Base-by-base conservation (phyloP, 30 jellyfish, hydroid and myxozoan species). In the Cassiopea andromeda region DNA sequence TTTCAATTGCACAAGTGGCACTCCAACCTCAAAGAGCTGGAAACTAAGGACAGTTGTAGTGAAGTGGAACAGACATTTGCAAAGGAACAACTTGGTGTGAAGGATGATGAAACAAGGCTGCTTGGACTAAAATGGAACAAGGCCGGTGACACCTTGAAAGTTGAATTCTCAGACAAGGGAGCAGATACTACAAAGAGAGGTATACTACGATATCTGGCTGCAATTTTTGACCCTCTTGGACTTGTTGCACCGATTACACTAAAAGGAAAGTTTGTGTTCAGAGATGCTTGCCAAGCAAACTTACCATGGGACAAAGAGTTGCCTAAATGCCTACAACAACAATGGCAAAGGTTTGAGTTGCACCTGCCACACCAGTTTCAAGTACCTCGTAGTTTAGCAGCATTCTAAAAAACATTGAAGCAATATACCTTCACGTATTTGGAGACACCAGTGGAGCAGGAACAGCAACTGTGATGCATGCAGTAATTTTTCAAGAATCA, bases 381-480 rank as follows among this genome's bases (percentile, higher is more conserved):
- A 19, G 19, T 85, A 46, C 96, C 96, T 7, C 48, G 96, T 73
- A 59, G 91, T 27, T 49, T 77, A 67, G 46, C 17, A 14, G 9
- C 73, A n/a, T 44, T 72, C n/a, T 19, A 54, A 71, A 87, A 76
- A 49, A 47, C 38, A 92, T 87, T 54, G 71, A 48, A n/a, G 43
- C 66, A 60, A 73, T 86, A 19, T 97, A 79, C 69, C 64, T 92
- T 4, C 94, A 87, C 76, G 97, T 81, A 10, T 92, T 92, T 67
- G 97, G 96, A 69, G 97, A 92, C 71, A 80, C 92, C 9, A 77
- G 97, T 77, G 89, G 82, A 68, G 61, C 69, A 14, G 98, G 98
- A 45, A 48, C 90, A 68, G 58, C 94, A 69, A 94, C 95, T 8
- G 89, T 91, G 46, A 43, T 89, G 12, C 89, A 92, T 57, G 91